Base-by-base conservation (phyloP, 2,797 vertebrate species). In the Erpetoichthys calabaricus region DNA sequence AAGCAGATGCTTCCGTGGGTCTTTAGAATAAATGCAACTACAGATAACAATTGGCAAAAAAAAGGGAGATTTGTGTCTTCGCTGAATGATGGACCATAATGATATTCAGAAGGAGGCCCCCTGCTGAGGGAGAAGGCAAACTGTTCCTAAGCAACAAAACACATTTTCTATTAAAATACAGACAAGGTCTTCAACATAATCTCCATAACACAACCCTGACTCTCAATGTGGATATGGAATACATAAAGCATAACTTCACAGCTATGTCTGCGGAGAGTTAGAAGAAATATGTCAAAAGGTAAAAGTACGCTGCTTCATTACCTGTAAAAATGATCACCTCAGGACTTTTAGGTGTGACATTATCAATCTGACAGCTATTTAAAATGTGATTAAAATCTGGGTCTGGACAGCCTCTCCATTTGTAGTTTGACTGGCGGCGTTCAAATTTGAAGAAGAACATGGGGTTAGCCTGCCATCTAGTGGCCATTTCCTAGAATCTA, bases 71-170 rank as follows among this genome's bases (percentile, higher is more conserved):
- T 74, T 68, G 65, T 76, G 75, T 67, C 71, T 70, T 67, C 67
- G 68, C 65, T 69, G 67, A 73, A 71, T 56, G 59, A 54, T 56
- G 49, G 71, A 63, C 73, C 66, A 70, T 77, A 80, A 85, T 83
- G 75, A 78, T 78, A 78, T 80, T 85, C 80, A 77, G 72, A 72
- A 76, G 66, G 67, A 79, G 73, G 72, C 67, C 73, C 73, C 75
- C 78, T 61, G 64, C 71, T 6, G 74, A 70, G 79, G 75, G 61
- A 63, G 61, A 68, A 74, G 75, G 73, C 77, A 75, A 77, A 77
- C 76, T 78, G 80, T 83, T 84, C 70, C 81, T 80, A 76, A 82
- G 83, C 81, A 85, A 85, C 83, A 81, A 80, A 81, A 82, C 76
- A 78, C 73, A 75, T 70, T 73, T 69, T 73, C 68, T 62, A 73